phyloP scores from a whole-genome alignment of 2,113 vertebrate genomes.

The Syngnathus scovelli region DNA sequence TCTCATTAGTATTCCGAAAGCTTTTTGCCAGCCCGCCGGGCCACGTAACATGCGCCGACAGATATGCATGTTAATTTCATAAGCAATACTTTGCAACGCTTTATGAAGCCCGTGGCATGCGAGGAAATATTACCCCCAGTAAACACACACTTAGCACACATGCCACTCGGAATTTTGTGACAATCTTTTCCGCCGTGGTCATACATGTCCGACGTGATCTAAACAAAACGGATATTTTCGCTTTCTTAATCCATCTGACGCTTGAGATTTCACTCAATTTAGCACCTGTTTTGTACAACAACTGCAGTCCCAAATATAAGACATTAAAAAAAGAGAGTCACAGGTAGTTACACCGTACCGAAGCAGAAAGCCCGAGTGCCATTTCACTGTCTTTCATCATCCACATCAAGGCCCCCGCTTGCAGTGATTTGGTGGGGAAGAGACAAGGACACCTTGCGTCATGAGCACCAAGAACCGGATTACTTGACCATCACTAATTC shows the following conservation, averaged over 20 bases:
- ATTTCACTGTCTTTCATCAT: constrained; percentile 64
- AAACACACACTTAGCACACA: constrained; percentile 15
- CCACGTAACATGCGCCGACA: constrained; percentile 12
- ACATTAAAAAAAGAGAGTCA: constrained; percentile 26
- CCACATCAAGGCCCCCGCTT: constrained; percentile 36
- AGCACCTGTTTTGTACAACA: constrained; percentile 7
- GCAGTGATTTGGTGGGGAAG: constrained; percentile 21
- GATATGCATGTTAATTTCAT: constrained; percentile 46
- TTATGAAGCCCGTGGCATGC: constrained; percentile 23
- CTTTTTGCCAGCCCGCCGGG: constrained; percentile 19
- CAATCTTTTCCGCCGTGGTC: constrained; percentile 4
- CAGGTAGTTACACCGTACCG: constrained; percentile 35
- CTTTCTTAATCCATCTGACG: background rate
- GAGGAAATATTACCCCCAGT: background rate
- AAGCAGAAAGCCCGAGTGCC: constrained; percentile 25
- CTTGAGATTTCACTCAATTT: background rate
- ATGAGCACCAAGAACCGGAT: constrained; percentile 26
- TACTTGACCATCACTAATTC: constrained; percentile 35
- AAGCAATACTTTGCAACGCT: constrained; percentile 32
- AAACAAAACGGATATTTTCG: constrained; percentile 12
- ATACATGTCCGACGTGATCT: background rate
- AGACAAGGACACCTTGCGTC: constrained; percentile 45
- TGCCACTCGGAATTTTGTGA: constrained; percentile 14
- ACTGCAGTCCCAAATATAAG: background rate
- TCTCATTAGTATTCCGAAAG: constrained; percentile 31